Evolutionary conservation across 92 coral and sea anemone genomes (phyloP).

Genomic region (Parazoanthus swiftii): DNA sequence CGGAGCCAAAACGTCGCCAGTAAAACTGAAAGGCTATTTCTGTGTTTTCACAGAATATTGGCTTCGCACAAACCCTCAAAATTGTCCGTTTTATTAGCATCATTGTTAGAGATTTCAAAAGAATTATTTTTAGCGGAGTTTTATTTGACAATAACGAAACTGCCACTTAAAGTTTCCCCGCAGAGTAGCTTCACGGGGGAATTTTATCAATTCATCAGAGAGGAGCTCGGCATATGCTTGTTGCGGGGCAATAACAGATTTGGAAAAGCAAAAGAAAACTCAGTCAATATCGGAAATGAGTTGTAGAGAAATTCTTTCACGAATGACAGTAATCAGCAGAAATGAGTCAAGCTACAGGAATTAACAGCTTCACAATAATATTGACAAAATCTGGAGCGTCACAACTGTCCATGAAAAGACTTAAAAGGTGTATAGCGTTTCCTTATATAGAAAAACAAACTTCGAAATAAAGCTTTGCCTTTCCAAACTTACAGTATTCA

Average conservation of each 20-base stretch:
- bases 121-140: not conserved
- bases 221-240: not conserved
- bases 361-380: constrained; percentile 11
- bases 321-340: not conserved
- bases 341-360: not conserved
- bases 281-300: constrained; percentile 16
- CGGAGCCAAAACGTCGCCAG: not conserved
- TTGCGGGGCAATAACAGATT: constrained; percentile 7
- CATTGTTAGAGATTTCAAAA: not conserved
- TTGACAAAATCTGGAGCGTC: not conserved
- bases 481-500: constrained; percentile 2
- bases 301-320: not conserved
- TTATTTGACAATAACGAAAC: not conserved
- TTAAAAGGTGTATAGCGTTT: not conserved
- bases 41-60: not conserved
- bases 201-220: too few relatives aligned
- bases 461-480: not conserved
- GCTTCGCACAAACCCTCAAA: not conserved
- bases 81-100: not conserved
- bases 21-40: not conserved
- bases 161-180: not conserved
- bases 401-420: not conserved
- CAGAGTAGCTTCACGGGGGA: too few relatives aligned
- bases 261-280: not conserved
- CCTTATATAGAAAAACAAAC: not conserved